Evolutionary conservation across 2,888 invertebrate species (phyloP).

Genomic region (Polietes domitor): DNA sequence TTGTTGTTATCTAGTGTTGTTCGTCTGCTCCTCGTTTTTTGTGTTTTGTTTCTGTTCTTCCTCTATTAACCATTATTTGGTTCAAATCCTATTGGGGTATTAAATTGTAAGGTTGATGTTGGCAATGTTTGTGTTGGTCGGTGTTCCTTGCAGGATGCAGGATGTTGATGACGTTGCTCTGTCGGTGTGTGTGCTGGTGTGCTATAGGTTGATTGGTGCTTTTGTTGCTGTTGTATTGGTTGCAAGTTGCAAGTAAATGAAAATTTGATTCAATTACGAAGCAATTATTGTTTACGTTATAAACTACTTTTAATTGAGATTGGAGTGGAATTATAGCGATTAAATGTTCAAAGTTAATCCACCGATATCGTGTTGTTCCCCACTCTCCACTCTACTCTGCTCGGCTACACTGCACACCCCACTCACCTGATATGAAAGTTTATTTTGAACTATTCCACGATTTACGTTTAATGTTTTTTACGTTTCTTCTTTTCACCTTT

Average conservation of each 20-base stretch:
- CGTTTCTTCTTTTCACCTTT: background rate
- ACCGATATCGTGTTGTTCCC: constrained; percentile 51
- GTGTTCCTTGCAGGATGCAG: constrained; percentile 22
- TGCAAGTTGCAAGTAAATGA: constrained; percentile 58
- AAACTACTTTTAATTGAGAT: constrained; percentile 67
- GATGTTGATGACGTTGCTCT: background rate
- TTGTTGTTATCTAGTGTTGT: constrained; percentile 33
- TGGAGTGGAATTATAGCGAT: constrained; percentile 66
- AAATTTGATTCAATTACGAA: constrained; percentile 67
- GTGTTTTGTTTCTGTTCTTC: constrained; percentile 23
- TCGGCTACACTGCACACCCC: background rate
- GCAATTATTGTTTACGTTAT: constrained; percentile 67
- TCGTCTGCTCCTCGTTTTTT: background rate
- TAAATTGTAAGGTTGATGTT: constrained; percentile 59
- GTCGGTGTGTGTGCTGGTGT: too few species aligned
- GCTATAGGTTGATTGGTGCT: too few species aligned
- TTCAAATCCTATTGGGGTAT: constrained; percentile 59
- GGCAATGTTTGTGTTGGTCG: constrained; percentile 55
- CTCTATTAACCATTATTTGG: constrained; percentile 57
- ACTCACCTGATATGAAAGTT: constrained; percentile 31
- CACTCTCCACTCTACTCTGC: background rate
- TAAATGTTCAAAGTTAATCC: constrained; percentile 65
- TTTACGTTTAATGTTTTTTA: constrained; percentile 6
- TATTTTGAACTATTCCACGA: background rate
- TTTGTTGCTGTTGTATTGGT: background rate